phyloP scores from a whole-genome alignment of 1,140 invertebrate species.

The Aphis craccivora region DNA sequence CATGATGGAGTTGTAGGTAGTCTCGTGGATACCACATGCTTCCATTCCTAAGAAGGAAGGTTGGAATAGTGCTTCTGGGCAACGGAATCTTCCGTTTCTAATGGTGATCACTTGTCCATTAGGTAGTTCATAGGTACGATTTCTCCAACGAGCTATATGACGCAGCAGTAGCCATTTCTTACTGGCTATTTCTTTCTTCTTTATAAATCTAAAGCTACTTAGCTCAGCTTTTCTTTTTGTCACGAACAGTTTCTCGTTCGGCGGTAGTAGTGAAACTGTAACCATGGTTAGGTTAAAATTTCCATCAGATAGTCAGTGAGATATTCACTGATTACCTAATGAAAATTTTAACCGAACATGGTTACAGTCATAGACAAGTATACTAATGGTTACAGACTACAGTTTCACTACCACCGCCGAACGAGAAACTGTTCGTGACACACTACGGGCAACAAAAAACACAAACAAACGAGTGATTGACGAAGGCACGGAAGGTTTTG shows the following conservation, averaged over 20 bases:
- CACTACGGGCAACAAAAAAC: too few species aligned
- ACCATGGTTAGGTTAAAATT: constrained; percentile 93
- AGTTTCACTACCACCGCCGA: too few species aligned
- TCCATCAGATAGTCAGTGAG: constrained; percentile 96
- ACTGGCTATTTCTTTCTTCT: too few species aligned
- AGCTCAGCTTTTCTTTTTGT: constrained; percentile 95
- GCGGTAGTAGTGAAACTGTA: constrained; percentile 97
- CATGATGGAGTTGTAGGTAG: constrained; percentile 97
- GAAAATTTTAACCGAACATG: too few species aligned
- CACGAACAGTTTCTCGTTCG: constrained; percentile 94
- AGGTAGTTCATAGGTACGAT: constrained; percentile 91
- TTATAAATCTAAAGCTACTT: constrained; percentile 91
- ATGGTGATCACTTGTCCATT: constrained; percentile 86
- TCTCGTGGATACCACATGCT: constrained; percentile 93
- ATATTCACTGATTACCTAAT: too few species aligned
- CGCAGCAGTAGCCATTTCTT: constrained; percentile 94
- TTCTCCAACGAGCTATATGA: constrained; percentile 91
- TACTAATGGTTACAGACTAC: too few species aligned
- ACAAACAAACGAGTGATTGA: too few species aligned
- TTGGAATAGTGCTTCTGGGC: constrained; percentile 96
- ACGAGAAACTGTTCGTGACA: too few species aligned
- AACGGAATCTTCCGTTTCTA: constrained; percentile 91
- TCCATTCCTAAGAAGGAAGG: constrained; percentile 95
- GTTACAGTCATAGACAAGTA: too few species aligned
- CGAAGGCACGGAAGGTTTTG: too few species aligned